Percentiles rank a stretch among this genome's conserved stretches.
These are phyloP conservation scores for Sarcophilus harrisii DNA, from an alignment of 2,797 vertebrate species.

Conservation along the genomic window DNA sequence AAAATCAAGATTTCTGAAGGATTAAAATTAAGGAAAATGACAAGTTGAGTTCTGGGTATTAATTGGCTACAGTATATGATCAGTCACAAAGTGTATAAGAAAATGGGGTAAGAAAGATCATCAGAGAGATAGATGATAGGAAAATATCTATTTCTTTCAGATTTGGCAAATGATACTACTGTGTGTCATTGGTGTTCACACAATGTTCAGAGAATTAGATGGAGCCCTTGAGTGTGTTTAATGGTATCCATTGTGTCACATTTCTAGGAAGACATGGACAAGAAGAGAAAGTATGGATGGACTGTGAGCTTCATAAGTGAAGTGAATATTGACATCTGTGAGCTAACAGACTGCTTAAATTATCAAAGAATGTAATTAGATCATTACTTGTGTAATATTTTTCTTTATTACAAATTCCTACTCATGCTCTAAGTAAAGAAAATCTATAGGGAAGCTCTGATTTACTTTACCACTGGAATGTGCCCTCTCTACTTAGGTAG, in stretches of 20 bases:
- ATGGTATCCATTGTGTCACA: not conserved
- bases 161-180: not conserved
- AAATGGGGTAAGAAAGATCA: not conserved
- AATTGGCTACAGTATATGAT: not conserved
- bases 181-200: not conserved
- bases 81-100: not conserved
- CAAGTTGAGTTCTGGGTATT: not conserved
- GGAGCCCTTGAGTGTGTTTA: not conserved
- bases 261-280: not conserved
- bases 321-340: not conserved
- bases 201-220: not conserved
- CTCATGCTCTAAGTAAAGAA: slow-evolving; percentile 52
- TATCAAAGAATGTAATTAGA: not conserved
- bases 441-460: slow-evolving; percentile 66
- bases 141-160: not conserved
- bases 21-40: not conserved
- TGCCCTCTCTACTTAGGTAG: slow-evolving; percentile 64
- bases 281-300: not conserved
- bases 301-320: not conserved
- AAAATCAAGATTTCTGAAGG: not conserved
- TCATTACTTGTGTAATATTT: slow-evolving; percentile 41
- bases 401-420: slow-evolving; percentile 66
- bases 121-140: not conserved
- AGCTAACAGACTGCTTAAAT: not conserved
- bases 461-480: slow-evolving; percentile 66